Percentiles rank a stretch among this genome's conserved stretches.
Evolutionary conservation across 2,113 vertebrate genomes (phyloP).

Genomic region (Bubalus kerabau): DNA sequence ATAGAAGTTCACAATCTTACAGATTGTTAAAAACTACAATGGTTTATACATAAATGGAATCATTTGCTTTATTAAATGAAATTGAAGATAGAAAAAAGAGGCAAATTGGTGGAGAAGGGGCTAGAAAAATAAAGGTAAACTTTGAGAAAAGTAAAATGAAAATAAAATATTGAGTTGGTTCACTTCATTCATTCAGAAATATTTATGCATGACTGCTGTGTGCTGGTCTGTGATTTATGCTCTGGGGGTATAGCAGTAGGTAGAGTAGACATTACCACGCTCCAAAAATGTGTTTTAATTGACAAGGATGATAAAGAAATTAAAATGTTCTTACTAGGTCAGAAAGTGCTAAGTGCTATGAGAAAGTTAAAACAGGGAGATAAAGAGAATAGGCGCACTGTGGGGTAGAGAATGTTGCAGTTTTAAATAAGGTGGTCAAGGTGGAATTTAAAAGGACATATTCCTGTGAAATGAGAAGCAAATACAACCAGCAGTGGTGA

Average conservation of each 20-base stretch:
- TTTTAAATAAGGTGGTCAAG: neutral
- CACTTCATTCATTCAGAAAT: neutral
- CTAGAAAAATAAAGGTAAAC: neutral
- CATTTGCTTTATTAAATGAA: neutral
- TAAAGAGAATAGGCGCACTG: neutral
- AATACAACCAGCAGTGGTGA: neutral
- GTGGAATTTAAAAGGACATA: neutral
- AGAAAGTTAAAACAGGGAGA: neutral
- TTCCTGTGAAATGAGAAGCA: neutral
- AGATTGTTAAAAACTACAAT: neutral
- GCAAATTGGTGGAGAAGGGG: fast-evolving
- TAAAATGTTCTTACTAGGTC: neutral
- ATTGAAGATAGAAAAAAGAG: neutral
- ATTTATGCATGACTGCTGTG: neutral
- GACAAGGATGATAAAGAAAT: neutral
- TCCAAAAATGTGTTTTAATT: neutral
- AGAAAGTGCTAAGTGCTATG: neutral
- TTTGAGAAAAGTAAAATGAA: neutral
- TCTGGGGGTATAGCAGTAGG: neutral
- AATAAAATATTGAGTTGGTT: neutral
- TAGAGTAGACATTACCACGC: neutral
- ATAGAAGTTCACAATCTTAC: neutral
- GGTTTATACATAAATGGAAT: neutral
- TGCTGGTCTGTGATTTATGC: neutral
- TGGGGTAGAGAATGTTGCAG: neutral